Percentiles rank a stretch among this genome's conserved stretches.
These are phyloP conservation scores for Cerceris rybyensis DNA, from an alignment of 2,888 invertebrate species.

Conservation along the genomic window DNA sequence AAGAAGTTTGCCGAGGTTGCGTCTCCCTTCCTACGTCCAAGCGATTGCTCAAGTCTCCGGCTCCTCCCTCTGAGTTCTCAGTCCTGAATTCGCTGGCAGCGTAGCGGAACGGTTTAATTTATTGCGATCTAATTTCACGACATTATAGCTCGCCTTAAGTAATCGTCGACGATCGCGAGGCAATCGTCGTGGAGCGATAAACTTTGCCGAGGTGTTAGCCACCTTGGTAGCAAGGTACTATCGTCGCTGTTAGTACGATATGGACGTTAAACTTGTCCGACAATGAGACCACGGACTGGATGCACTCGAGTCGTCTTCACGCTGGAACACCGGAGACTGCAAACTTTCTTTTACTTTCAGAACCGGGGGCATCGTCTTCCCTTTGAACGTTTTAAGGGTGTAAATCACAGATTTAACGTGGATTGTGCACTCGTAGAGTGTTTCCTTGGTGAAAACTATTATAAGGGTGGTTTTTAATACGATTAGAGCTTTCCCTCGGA, in stretches of 20 bases:
- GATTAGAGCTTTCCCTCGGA: constrained; percentile 24
- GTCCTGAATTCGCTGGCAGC: constrained; percentile 8
- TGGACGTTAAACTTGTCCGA: constrained; percentile 53
- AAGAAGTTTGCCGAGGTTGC: constrained; percentile 66
- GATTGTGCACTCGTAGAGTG: constrained; percentile 32
- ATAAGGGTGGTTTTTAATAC: neutral
- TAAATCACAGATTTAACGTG: constrained; percentile 56
- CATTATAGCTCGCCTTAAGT: constrained; percentile 34
- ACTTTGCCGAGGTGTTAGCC: neutral
- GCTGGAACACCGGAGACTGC: constrained; percentile 44
- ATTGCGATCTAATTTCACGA: constrained; percentile 69
- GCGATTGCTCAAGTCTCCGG: no score
- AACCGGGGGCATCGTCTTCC: constrained; percentile 40
- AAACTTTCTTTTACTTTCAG: constrained; percentile 57
- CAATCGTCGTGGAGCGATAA: constrained; percentile 24
- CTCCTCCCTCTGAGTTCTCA: no score
- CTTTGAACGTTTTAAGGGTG: constrained; percentile 50
- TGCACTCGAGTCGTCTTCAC: constrained; percentile 60
- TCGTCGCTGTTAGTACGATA: constrained; percentile 21
- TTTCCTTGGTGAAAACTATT: neutral
- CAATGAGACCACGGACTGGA: constrained; percentile 45
- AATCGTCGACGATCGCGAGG: constrained; percentile 37
- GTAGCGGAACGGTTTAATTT: constrained; percentile 62
- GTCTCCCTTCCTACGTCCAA: constrained; percentile 24
- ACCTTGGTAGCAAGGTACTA: neutral